Evolutionary conservation across 1,140 invertebrate genomes (phyloP).

Genomic region (Goniozus legneri): DNA sequence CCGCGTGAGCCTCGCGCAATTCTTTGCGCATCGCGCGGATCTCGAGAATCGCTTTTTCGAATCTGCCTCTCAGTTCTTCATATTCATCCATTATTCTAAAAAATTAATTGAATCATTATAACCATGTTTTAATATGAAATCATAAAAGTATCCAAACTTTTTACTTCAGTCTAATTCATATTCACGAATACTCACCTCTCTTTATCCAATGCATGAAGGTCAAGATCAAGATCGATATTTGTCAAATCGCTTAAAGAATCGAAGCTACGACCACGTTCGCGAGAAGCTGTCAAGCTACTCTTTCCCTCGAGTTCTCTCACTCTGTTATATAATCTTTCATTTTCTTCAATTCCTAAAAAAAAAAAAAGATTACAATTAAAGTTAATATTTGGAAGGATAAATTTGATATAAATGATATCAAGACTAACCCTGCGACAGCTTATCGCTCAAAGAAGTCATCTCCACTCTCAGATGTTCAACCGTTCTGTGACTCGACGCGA

Average conservation of each 20-base stretch:
- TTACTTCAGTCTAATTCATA: too few relatives aligned
- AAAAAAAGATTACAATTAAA: background rate
- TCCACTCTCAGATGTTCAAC: conserved; percentile 43
- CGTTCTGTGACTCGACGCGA: conserved; percentile 60
- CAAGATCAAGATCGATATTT: conserved; percentile 72
- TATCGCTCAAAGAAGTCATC: conserved; percentile 54
- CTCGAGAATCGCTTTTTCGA: conserved; percentile 79
- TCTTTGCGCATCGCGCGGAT: conserved; percentile 79
- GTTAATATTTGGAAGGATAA: background rate
- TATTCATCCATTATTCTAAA: conserved; percentile 74
- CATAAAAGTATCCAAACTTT: too few relatives aligned
- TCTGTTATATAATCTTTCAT: conserved; percentile 67
- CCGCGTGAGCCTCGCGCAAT: conserved; percentile 73
- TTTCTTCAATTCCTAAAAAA: conserved; percentile 65
- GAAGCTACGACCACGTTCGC: conserved; percentile 63
- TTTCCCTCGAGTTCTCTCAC: conserved; percentile 69
- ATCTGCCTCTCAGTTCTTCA: conserved; percentile 68
- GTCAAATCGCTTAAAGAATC: conserved; percentile 78
- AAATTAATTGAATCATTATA: conserved; percentile 4
- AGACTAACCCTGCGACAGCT: conserved; percentile 52
- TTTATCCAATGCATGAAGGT: conserved; percentile 70
- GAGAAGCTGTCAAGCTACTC: conserved; percentile 51
- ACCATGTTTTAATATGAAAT: background rate
- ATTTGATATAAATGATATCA: background rate
- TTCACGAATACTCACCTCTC: conserved; percentile 52